phyloP scores from a whole-genome alignment of 2,888 invertebrate species.

The Phyllotreta striolata region DNA sequence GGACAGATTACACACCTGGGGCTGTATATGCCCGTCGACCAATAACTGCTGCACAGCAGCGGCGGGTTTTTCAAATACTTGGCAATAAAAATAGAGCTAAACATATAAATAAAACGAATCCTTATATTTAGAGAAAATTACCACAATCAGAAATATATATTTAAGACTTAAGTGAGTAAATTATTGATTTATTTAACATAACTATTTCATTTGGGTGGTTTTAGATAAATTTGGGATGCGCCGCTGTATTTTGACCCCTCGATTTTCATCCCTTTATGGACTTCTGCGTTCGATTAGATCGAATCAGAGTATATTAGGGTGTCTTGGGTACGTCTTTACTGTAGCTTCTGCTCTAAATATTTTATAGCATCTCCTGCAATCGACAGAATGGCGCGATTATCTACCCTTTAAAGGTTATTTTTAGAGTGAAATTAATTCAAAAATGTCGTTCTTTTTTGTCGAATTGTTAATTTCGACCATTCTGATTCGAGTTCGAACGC shows the following conservation, averaged over 20 bases:
- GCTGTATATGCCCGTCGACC: conserved; percentile 25
- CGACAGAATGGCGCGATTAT: background rate
- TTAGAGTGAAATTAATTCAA: too few relatives aligned
- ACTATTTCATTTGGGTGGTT: too few relatives aligned
- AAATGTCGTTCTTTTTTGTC: too few relatives aligned
- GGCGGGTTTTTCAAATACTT: background rate
- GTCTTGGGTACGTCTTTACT: conserved; percentile 25
- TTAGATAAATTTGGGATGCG: background rate
- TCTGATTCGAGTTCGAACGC: background rate
- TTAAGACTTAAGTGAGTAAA: too few relatives aligned
- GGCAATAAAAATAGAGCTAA: too few relatives aligned
- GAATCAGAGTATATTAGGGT: conserved; percentile 29
- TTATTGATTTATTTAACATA: background rate
- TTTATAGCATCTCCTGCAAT: conserved; percentile 14
- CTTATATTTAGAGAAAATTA: background rate
- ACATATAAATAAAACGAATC: too few relatives aligned
- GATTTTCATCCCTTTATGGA: conserved; percentile 31
- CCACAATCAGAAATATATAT: background rate
- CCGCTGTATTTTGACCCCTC: conserved; percentile 1
- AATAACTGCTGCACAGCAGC: background rate
- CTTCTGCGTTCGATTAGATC: conserved; percentile 28
- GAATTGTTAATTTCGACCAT: background rate
- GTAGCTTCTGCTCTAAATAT: conserved; percentile 19
- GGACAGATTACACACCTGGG: conserved; percentile 34
- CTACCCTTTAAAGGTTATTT: too few relatives aligned